These are phyloP conservation scores for Accipiter virgatus DNA, from an alignment of 2,113 vertebrate species.

Conservation along the genomic window DNA sequence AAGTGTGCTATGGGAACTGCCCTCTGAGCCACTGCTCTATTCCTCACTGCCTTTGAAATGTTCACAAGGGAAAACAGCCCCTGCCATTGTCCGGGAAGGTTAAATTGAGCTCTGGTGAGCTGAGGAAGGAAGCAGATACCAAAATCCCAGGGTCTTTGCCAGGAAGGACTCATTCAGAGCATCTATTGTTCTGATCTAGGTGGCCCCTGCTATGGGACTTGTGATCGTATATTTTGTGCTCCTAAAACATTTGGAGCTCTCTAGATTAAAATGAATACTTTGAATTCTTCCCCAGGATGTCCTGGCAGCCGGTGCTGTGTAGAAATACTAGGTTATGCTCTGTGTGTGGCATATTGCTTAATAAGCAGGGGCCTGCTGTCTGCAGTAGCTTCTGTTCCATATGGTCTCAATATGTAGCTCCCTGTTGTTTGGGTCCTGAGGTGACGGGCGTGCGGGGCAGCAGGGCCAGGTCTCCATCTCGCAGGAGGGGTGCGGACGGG, in stretches of 20 bases:
- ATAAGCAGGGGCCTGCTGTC: neutral
- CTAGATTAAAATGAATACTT: neutral
- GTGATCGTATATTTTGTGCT: neutral
- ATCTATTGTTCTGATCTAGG: neutral
- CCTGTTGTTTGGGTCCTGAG: neutral
- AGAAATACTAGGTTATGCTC: neutral
- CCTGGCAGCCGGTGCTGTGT: neutral
- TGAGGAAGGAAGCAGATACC: conserved; percentile 13
- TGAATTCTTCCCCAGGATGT: neutral
- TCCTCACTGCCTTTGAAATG: neutral
- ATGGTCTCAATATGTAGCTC: neutral
- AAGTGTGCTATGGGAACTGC: neutral
- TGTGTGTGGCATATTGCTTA: neutral
- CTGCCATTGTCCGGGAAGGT: neutral
- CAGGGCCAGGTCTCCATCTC: neutral
- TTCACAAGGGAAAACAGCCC: neutral
- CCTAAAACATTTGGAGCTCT: neutral
- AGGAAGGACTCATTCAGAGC: conserved; percentile 10
- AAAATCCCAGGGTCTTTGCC: neutral
- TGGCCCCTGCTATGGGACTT: neutral
- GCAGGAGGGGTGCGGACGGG: accelerated
- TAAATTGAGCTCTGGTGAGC: neutral
- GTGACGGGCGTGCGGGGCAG: neutral
- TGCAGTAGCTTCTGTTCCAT: neutral
- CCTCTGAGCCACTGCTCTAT: neutral